These are phyloP conservation scores for Metridium senile DNA, from an alignment of 92 coral and sea anemone species.

Conservation along the genomic window DNA sequence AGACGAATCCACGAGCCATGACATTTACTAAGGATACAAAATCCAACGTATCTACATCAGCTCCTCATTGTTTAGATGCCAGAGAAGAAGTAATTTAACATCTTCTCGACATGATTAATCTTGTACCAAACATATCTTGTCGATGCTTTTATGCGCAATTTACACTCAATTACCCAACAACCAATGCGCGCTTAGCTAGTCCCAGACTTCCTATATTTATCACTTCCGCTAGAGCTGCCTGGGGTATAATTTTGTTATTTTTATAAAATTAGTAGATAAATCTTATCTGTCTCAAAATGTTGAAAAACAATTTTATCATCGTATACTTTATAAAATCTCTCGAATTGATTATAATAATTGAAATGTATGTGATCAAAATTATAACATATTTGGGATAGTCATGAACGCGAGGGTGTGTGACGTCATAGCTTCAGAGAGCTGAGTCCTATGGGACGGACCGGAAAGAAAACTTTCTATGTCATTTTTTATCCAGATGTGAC, in stretches of 20 bases:
- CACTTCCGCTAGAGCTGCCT: constrained; percentile 3
- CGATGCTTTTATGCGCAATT: constrained; percentile 40
- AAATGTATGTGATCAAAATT: neutral
- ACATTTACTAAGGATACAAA: neutral
- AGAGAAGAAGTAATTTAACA: neutral
- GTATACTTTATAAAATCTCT: neutral
- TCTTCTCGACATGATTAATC: neutral
- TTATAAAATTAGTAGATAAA: too few relatives aligned
- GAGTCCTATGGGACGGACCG: neutral
- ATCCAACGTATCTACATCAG: neutral
- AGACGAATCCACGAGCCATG: constrained; percentile 30
- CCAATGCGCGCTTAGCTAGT: constrained; percentile 13
- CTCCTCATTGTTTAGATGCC: constrained; percentile 18
- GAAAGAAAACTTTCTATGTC: neutral
- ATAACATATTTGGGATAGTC: too few relatives aligned
- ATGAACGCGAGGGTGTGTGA: neutral
- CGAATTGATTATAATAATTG: neutral
- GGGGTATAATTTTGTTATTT: too few relatives aligned
- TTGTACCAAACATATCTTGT: neutral
- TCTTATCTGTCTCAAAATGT: too few relatives aligned
- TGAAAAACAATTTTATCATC: neutral
- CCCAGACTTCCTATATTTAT: constrained; percentile 20
- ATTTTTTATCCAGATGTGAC: neutral
- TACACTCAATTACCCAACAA: constrained; percentile 25
- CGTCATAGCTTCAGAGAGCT: constrained; percentile 4